Base-by-base conservation (phyloP, 1,140 invertebrate species). In the Hyposmocoma kahamanoa region DNA sequence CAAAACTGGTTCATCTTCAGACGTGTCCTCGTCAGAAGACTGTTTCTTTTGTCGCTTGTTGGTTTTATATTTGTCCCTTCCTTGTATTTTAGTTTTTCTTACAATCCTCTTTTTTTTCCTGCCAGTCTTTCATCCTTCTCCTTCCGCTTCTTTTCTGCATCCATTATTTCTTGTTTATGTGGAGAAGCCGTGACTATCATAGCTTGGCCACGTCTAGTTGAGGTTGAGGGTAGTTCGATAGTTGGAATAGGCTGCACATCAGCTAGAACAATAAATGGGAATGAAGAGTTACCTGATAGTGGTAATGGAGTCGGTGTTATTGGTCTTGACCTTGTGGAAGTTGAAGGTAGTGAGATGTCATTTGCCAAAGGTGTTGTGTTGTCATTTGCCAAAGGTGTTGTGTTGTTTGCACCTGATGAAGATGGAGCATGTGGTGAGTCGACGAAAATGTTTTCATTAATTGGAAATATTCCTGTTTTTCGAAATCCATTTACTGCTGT, bases 391-490 rank as follows among this genome's bases (percentile, higher is more conserved):
- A 21, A 11, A 6, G 34, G 17, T 38, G 34, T 17, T 17, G 34
- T 17, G 43, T 24, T 47, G 38, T 47, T 43, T 48, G 18, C 17
- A 41, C 46, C 22, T 22, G 30, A 46, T 8, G 34, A 21, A 49
- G 26, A 10, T 41, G 22, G 53, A 53, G 45, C 36, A 22, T 47
- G 19, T 44, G 48, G 47, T n/a, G 42, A 39, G 9, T 56, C 42
- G 18, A 15, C 9, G 36, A 68, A 65, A 43, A 65, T 39, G 15
- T 52, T 49, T 45, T 47, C 26, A 50, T 65, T 54, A 19, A 59
- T 38, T 50, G 51, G 56, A 34, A 44, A 59, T 43, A 65, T 56
- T 36, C 56, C 56, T 9, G 65, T 62, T 54, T 58, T 53, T 24
- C 41, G 42, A 30, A 66, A 62, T 0, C 52, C 45, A 55, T 58